Evolutionary conservation across 2,797 vertebrate species (phyloP).

Genomic region (Sternarchorhynchus goeldii): DNA sequence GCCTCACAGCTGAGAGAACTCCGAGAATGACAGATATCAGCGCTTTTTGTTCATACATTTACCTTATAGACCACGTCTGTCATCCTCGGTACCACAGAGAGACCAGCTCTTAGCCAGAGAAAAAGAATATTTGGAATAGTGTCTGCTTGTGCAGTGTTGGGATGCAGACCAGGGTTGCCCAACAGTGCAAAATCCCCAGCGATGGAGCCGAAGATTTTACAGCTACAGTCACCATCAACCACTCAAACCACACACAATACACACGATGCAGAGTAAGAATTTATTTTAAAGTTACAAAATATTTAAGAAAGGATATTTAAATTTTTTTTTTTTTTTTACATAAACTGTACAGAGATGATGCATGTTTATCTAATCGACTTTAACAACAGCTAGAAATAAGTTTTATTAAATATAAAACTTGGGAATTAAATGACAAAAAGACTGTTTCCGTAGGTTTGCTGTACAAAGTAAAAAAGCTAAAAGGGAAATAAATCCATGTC

Average conservation of each 20-base stretch:
- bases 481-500: constrained; percentile 77
- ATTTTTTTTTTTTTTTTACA: constrained; percentile 85
- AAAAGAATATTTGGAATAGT: too few relatives aligned
- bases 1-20: constrained; percentile 44
- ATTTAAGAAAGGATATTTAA: constrained; percentile 80
- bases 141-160: too few relatives aligned
- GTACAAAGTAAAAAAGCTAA: constrained; percentile 86
- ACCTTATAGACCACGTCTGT: background rate
- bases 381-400: constrained; percentile 93
- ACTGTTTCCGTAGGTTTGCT: constrained; percentile 83
- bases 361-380: constrained; percentile 97
- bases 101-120: background rate
- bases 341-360: constrained; percentile 96
- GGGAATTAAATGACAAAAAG: constrained; percentile 83
- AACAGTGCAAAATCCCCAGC: too few relatives aligned
- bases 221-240: constrained; percentile 5
- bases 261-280: constrained; percentile 59
- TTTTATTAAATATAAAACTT: constrained; percentile 97
- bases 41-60: constrained; percentile 18
- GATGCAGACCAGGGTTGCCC: too few relatives aligned
- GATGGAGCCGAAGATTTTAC: background rate
- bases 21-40: constrained; percentile 49
- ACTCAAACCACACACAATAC: constrained; percentile 27
- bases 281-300: constrained; percentile 74
- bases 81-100: background rate